Conservation (phyloP, 2,113 vertebrate genomes). For the Trogon melanurus region DNA sequence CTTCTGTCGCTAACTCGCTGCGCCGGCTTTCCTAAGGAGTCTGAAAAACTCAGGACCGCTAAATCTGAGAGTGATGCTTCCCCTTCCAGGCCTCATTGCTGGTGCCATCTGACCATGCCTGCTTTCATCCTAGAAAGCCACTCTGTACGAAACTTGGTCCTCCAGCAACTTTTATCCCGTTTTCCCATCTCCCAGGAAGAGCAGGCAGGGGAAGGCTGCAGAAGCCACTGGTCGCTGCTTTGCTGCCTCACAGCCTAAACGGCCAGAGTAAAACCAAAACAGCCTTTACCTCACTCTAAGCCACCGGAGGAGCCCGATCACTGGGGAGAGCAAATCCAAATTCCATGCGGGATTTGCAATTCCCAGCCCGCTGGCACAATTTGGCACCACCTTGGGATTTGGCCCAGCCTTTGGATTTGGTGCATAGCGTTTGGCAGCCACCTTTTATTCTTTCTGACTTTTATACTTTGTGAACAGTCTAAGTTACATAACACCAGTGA, state of each 20-base stretch:
- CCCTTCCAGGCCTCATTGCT: background rate
- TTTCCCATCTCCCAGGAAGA: background rate
- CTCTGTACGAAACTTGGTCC: fast-evolving
- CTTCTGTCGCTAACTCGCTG: background rate
- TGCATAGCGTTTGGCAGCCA: slow-evolving; percentile 41
- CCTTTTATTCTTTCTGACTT: slow-evolving; percentile 38
- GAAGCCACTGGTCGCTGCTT: background rate
- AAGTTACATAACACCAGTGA: slow-evolving; percentile 61
- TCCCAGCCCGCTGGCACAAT: background rate
- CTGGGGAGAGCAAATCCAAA: background rate
- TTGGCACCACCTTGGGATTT: background rate
- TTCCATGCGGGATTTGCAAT: slow-evolving; percentile 13
- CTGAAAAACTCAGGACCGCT: background rate
- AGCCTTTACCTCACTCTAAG: background rate
- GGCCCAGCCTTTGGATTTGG: background rate
- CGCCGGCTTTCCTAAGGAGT: background rate
- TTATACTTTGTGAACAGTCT: slow-evolving; percentile 48
- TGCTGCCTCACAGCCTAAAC: background rate
- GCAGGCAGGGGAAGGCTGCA: background rate
- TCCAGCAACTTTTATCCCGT: background rate
- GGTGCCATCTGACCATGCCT: background rate
- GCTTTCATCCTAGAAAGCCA: background rate
- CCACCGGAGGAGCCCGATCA: background rate
- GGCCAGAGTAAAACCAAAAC: background rate
- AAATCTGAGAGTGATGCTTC: background rate